Evolutionary conservation across 2,113 vertebrate genomes (phyloP).

Genomic region (Trichechus manatus): DNA sequence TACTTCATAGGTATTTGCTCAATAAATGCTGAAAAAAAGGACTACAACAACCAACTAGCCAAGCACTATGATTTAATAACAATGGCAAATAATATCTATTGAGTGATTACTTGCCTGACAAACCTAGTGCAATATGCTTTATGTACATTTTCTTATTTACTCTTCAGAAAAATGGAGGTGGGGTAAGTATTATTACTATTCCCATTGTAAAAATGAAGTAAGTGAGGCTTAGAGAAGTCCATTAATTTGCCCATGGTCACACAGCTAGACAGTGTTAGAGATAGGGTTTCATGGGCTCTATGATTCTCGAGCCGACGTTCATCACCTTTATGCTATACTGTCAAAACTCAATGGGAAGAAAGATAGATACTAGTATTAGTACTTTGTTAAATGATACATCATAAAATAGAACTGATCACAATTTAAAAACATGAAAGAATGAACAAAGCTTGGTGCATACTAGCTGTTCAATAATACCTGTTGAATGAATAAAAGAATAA

Average conservation of each 20-base stretch:
- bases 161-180: not conserved
- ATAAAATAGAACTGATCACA: constrained; percentile 7
- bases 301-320: not conserved
- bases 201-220: not conserved
- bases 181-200: not conserved
- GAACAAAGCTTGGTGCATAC: not conserved
- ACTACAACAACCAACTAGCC: not conserved
- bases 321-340: not conserved
- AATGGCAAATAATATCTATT: not conserved
- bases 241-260: not conserved
- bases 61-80: not conserved
- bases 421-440: constrained; percentile 16
- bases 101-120: not conserved
- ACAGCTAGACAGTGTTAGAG: not conserved
- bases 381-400: not conserved
- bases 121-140: not conserved
- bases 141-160: not conserved
- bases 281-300: not conserved
- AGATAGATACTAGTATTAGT: not conserved
- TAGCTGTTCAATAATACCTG: not conserved
- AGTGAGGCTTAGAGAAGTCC: not conserved
- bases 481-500: not conserved
- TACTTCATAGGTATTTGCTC: constrained; percentile 5
- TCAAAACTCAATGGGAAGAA: not conserved
- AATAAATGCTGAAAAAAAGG: not conserved